Evolutionary conservation across 2,888 invertebrate genomes (phyloP).

Genomic region (Tyria jacobaeae): DNA sequence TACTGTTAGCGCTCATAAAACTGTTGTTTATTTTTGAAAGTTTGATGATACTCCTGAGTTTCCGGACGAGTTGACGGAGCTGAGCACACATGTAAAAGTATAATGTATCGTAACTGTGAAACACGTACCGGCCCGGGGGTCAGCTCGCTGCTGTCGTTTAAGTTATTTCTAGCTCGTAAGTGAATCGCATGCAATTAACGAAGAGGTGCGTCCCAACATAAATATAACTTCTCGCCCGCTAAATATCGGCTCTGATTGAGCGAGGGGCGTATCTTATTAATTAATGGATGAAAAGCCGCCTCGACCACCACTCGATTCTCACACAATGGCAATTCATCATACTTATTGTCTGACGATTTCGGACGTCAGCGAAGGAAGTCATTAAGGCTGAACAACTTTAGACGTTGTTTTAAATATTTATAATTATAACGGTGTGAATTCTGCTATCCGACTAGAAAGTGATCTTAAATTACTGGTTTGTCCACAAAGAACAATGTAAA

Average conservation of each 20-base stretch:
- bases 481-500: constrained; percentile 51
- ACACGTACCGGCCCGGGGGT: constrained; percentile 49
- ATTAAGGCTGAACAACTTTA: constrained; percentile 73
- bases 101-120: constrained; percentile 47
- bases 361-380: constrained; percentile 82
- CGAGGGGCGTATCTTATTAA: constrained; percentile 81
- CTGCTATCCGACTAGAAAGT: constrained; percentile 59
- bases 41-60: constrained; percentile 14
- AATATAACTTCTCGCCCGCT: constrained; percentile 74
- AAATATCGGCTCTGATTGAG: constrained; percentile 78
- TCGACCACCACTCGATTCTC: constrained; percentile 76
- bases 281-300: constrained; percentile 81
- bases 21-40: constrained; percentile 27
- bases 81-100: constrained; percentile 38
- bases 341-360: constrained; percentile 82
- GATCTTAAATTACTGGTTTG: constrained; percentile 41
- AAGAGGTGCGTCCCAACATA: constrained; percentile 76
- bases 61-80: constrained; percentile 17
- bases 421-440: constrained; percentile 66
- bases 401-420: constrained; percentile 69
- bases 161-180: constrained; percentile 70
- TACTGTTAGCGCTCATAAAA: constrained; percentile 34
- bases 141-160: constrained; percentile 67
- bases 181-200: constrained; percentile 78
- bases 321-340: constrained; percentile 82